These are phyloP conservation scores for Gibbula magus DNA, from an alignment of 2,888 invertebrate species.

Conservation along the genomic window DNA sequence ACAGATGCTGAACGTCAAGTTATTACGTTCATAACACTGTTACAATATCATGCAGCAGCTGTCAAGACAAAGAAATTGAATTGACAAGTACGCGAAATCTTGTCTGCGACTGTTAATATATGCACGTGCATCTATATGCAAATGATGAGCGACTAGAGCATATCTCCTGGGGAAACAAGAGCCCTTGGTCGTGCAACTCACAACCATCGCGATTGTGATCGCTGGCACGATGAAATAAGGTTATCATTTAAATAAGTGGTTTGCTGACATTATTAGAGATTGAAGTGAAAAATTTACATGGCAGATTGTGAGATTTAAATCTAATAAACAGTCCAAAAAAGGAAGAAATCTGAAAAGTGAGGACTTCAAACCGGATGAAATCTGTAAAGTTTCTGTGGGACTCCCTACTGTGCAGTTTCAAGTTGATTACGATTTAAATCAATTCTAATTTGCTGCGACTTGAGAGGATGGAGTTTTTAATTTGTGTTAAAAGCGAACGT, in stretches of 20 bases:
- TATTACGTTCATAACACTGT: neutral
- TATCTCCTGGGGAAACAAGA: neutral
- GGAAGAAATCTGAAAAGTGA: neutral
- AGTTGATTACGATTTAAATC: neutral
- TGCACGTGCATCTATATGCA: conserved; percentile 17
- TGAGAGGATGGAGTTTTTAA: too few species aligned
- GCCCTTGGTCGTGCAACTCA: neutral
- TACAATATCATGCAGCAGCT: neutral
- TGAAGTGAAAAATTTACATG: conserved; percentile 15
- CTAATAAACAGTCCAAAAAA: neutral
- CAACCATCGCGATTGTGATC: neutral
- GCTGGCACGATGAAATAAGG: neutral
- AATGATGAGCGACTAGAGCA: neutral
- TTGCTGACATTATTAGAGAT: conserved; percentile 10
- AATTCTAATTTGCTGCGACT: too few species aligned
- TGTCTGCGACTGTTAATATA: conserved; percentile 1
- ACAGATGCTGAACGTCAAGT: neutral
- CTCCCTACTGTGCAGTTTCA: neutral
- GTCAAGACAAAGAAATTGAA: neutral
- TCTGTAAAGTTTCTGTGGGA: neutral
- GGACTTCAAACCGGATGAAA: neutral
- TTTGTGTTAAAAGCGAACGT: too few species aligned
- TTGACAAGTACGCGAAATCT: neutral
- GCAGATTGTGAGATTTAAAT: conserved; percentile 10
- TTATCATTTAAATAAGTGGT: conserved; percentile 21